Evolutionary conservation across 2,888 invertebrate species (phyloP), one percentile per base, ranked within the genome.

Genomic region (Odontomyia ornata): DNA sequence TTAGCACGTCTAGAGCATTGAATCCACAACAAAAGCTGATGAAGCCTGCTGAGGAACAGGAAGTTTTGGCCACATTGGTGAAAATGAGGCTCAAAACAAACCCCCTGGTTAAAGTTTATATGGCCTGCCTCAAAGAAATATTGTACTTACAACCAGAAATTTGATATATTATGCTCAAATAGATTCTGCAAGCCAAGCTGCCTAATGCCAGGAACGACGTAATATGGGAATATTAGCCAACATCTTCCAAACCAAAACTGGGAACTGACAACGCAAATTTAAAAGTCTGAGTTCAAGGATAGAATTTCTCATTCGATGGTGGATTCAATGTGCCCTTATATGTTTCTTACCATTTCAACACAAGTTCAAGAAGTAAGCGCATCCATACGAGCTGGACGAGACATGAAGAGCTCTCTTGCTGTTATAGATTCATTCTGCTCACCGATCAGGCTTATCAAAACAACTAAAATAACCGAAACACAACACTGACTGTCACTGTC

Each of bases 11-110:
- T 98, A 23, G 98, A 98, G 85, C n/a, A n/a, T n/a, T n/a, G n/a
- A n/a, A n/a, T n/a, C 91, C 97, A 97, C 85, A 98, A 98, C 84
- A 97, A 79, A 99, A 98, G 89, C 88, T 97, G 75, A 94, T 95
- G 89, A 92, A 95, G 82, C 92, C 94, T 25, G 97, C 97, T 0
- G 97, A 97, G 77, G 95, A 95, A 87, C 90, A 90, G 81, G 91
- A 91, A 83, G 94, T 96, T 64, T 92, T 98, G 76, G 92, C 93
- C 30, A 93, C 93, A 82, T 88, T 99, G 27, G 93, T 95, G 3
- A 94, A 97, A 86, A 93, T 99, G 89, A 88, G 98, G 65, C 89
- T 98, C 80, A 99, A 99, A 88, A 43, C n/a, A n/a, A 98, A 98
- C 86, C 95, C 95, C 1, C 90, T 97, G 80, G 93, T 96, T 78